Evolutionary conservation across 2,113 vertebrate genomes (phyloP).

Genomic region (Cephalopterus ornatus): DNA sequence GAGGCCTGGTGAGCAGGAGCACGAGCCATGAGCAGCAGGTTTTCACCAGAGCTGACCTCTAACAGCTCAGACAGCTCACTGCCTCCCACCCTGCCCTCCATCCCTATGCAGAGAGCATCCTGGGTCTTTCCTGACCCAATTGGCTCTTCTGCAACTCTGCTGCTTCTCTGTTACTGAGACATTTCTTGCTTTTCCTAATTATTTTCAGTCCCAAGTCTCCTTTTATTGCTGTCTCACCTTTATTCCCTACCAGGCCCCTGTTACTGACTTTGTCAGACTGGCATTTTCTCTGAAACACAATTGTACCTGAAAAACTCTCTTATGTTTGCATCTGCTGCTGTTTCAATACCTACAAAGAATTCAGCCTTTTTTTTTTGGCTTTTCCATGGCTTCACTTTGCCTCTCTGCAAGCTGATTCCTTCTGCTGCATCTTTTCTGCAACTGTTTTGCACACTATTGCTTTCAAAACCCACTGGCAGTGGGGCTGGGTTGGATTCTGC

Average conservation of each 20-base stretch:
- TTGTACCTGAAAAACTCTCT: neutral
- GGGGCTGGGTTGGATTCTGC: neutral
- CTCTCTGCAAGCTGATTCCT: neutral
- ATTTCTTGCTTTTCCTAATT: neutral
- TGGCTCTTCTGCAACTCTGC: neutral
- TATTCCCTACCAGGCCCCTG: neutral
- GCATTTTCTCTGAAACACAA: neutral
- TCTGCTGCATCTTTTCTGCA: neutral
- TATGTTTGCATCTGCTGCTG: neutral
- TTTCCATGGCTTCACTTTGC: neutral
- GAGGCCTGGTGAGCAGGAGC: conserved; percentile 84
- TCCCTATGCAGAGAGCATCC: neutral
- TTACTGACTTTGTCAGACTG: neutral
- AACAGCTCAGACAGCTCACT: neutral
- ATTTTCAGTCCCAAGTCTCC: neutral
- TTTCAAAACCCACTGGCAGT: neutral
- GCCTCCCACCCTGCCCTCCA: neutral
- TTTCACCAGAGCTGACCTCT: neutral
- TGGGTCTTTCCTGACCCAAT: neutral
- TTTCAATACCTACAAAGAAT: neutral
- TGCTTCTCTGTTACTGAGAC: neutral
- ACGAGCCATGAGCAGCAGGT: neutral
- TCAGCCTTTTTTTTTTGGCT: neutral
- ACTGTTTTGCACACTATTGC: neutral
- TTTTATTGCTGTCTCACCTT: neutral